Evolutionary conservation across 2,113 vertebrate species (phyloP).

Genomic region (Orcinus orca): DNA sequence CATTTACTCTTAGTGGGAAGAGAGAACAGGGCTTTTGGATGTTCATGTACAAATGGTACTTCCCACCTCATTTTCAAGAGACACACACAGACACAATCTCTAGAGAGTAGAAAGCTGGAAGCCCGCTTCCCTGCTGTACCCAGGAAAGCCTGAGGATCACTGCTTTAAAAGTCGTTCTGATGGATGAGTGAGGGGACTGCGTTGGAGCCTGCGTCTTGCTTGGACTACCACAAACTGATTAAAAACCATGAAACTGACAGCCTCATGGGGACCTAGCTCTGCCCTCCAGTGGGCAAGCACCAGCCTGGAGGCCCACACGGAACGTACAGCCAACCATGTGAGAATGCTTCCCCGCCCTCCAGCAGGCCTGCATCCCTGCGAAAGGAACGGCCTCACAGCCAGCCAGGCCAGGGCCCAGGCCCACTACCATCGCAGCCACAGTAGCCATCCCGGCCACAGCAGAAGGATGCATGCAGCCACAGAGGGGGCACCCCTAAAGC

Average conservation of each 20-base stretch:
- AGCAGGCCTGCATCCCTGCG: not conserved
- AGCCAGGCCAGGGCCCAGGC: not conserved
- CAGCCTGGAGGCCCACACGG: not conserved
- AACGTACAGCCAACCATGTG: not conserved
- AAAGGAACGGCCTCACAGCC: not conserved
- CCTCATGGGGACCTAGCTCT: not conserved
- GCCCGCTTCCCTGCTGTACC: not conserved
- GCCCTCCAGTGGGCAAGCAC: not conserved
- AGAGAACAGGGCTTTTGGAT: not conserved
- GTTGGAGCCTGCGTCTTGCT: not conserved
- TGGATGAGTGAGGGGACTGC: fast-evolving
- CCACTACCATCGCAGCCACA: not conserved
- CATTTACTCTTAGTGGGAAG: not conserved
- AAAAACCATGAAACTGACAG: not conserved
- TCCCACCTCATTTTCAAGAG: fast-evolving
- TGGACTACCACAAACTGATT: not conserved
- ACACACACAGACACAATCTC: not conserved
- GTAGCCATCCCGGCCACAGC: not conserved
- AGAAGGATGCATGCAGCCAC: not conserved
- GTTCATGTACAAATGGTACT: not conserved
- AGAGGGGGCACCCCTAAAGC: not conserved
- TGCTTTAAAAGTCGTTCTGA: not conserved
- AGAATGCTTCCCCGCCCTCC: not conserved
- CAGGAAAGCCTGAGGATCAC: not conserved
- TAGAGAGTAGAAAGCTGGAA: not conserved